phyloP scores from a whole-genome alignment of 2,888 invertebrate species.

The Caradrina kadenii region DNA sequence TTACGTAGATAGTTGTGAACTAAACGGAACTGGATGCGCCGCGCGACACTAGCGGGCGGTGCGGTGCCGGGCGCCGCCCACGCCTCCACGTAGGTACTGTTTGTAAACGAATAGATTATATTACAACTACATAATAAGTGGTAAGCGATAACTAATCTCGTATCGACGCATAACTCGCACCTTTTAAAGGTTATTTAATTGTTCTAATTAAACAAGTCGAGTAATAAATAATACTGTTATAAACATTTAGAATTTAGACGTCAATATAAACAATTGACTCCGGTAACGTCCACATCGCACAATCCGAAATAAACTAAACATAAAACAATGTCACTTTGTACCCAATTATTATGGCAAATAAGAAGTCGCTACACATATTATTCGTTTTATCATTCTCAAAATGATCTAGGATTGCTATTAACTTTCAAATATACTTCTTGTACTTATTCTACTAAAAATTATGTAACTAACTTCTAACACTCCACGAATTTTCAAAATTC shows the following conservation, averaged over 20 bases:
- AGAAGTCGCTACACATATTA: conserved; percentile 32
- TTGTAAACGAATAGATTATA: conserved; percentile 45
- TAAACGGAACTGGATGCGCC: neutral
- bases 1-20: neutral
- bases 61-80: neutral
- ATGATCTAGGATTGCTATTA: conserved; percentile 32
- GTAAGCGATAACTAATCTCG: conserved; percentile 43
- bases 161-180: conserved; percentile 25
- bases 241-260: conserved; percentile 53
- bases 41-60: too few species aligned
- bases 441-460: conserved; percentile 51
- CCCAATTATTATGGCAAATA: conserved; percentile 50
- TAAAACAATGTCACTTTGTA: conserved; percentile 53
- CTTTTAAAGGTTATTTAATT: conserved; percentile 52
- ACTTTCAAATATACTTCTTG: conserved; percentile 42
- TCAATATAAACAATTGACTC: conserved; percentile 47
- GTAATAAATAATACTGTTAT: conserved; percentile 57
- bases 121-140: conserved; percentile 53
- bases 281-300: conserved; percentile 41
- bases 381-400: conserved; percentile 13
- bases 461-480: conserved; percentile 41
- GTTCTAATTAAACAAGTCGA: conserved; percentile 42
- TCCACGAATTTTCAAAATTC: conserved; percentile 55
- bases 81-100: conserved; percentile 8
- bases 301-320: conserved; percentile 28